Base-by-base conservation (phyloP, 2,888 invertebrate species). In the Hoplodrina ambigua region DNA sequence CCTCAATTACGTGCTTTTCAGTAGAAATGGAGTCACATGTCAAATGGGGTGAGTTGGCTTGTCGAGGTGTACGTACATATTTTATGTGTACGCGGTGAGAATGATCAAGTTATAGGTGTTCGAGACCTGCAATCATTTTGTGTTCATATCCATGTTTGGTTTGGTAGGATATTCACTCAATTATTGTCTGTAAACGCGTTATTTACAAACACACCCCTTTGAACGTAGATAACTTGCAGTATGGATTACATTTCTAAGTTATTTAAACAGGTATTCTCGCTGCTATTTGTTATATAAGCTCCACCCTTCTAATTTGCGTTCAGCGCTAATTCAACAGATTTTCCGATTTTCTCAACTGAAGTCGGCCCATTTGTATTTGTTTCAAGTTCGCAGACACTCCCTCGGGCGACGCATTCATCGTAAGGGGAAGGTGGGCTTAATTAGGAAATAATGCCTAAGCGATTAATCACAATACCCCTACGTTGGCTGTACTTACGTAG, bases 371-470 rank as follows among this genome's bases (percentile, higher is more conserved):
- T 91, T 89, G 89, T 90, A 89, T 92, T 92, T 91, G 90, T 91
- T 91, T 87, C 90, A 91, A 91, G 89, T 91, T 91, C 80, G 81
- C 85, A 87, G 88, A 84, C 88, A 81, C 83, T 90, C 93, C 94
- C 93, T 84, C 86, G 84, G 89, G 93, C 92, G 85, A 87, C 87
- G 89, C 87, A 88, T 89, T 87, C 80, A 83, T 86, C 83, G 81
- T 86, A 84, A 91, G 94, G 94, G 93, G 93, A 92, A 93, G 92
- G 93, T 93, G 90, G 89, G 92, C 92, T 94, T 95, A 95, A 95
- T 96, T 95, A 93, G 95, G 92, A 94, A 96, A 94, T 95, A 95
- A 95, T 94, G 92, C 92, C 89, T 89, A 89, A 91, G 90, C 95
- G 92, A 95, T 96, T 95, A 94, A 96, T 96, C 94, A 95, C 94